A percentile compares a stretch with the other conserved stretches of the same genome.
Evolutionary conservation across 1,140 invertebrate genomes (phyloP).

Genomic region (Trichonephila clavipes): DNA sequence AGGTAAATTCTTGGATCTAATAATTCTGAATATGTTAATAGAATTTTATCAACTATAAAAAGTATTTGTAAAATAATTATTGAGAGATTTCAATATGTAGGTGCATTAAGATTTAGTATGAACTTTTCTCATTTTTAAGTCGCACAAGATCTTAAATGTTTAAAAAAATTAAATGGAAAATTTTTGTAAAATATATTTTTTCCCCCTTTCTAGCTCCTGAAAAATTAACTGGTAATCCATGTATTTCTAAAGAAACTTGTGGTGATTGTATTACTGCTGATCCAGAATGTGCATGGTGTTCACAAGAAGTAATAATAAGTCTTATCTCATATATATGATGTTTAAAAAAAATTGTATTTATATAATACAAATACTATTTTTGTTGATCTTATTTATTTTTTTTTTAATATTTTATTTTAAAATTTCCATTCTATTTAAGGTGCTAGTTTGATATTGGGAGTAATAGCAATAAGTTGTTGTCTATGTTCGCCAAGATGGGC

Average conservation of each 20-base stretch:
- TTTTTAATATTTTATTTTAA: too few relatives aligned
- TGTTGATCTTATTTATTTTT: too few relatives aligned
- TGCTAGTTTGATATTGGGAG: too few relatives aligned
- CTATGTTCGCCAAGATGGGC: too few relatives aligned
- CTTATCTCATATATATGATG: neutral
- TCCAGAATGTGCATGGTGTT: conserved; percentile 95
- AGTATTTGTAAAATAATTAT: too few relatives aligned
- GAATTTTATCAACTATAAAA: neutral
- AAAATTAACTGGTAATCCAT: conserved; percentile 81
- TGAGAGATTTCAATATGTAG: too few relatives aligned
- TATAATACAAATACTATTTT: too few relatives aligned
- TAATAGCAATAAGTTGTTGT: too few relatives aligned
- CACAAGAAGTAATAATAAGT: conserved; percentile 81
- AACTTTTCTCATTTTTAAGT: neutral
- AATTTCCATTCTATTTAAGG: too few relatives aligned
- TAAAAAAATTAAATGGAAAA: too few relatives aligned
- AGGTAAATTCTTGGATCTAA: neutral
- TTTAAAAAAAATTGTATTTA: too few relatives aligned
- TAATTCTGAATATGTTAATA: neutral
- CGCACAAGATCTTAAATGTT: too few relatives aligned
- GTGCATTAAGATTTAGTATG: neutral
- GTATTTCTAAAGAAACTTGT: conserved; percentile 91
- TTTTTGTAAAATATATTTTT: neutral
- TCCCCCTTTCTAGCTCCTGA: conserved; percentile 23
- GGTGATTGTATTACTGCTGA: conserved; percentile 93